Base-by-base conservation (phyloP, 92 coral and sea anemone genomes). In the Zoanthus gigantus region DNA sequence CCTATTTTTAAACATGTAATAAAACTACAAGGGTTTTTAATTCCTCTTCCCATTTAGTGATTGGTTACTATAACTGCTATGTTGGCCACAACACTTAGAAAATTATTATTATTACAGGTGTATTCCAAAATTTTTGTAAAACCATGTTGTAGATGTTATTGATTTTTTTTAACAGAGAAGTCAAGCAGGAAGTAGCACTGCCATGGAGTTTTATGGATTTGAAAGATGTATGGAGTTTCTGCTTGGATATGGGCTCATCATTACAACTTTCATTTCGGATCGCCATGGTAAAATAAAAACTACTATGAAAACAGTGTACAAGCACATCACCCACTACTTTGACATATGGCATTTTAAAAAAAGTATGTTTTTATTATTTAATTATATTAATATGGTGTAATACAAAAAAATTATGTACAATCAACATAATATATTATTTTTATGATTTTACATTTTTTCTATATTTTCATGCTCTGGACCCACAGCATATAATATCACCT, bases 201-300 rank as follows among this genome's bases (percentile, higher is more conserved):
- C 73, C 23, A 58, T 79, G 84, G 72, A 79, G 72, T 79, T 18
- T 30, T 42, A 34, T 52, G 84, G 84, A 37, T 79, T 58, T 58
- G 54, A 79, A 31, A 52, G 31, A 56, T 79, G 84, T 67, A 79
- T 79, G 73, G 73, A 79, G 69, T 79, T 58, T 58, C 53, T 79
- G 15, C 52, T 79, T 28, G 66, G 67, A 79, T 50, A 17, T 56
- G 69, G 72, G 23, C n/a, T 79, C 34, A 23, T 7, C 17, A 56
- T 79, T 6, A 79, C 46, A 28, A 79, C 84, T 6, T 79, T 79
- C 54, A 71, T 83, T 31, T 83, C 78, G 23, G 87, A 83, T 54
- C 74, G 77, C 61, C 87, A 83, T 66, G 75, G 28, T 13, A 50
- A 71, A 68, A 69, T 47, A 67, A 66, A 31, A 44, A 53, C 48